A percentile compares a stretch with the other conserved stretches of the same genome.
Conservation (phyloP, 2,113 vertebrate genomes). For the Raphicerus campestris region DNA sequence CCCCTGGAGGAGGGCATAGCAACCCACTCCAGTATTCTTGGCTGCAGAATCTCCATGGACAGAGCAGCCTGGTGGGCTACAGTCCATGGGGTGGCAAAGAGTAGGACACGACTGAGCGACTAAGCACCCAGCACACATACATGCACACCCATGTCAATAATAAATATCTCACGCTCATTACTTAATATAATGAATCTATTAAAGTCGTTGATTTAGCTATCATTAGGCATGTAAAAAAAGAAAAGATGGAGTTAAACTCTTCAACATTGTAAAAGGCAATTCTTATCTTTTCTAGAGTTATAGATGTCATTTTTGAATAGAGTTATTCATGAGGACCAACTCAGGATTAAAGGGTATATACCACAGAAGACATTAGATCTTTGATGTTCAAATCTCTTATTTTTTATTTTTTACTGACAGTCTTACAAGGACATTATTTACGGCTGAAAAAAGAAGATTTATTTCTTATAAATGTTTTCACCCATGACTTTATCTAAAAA, state of each 20-base stretch:
- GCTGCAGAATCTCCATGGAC: neutral
- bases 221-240: neutral
- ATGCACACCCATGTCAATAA: neutral
- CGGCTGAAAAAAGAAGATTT: neutral
- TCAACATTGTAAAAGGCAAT: neutral
- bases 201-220: neutral
- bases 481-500: conserved; percentile 22
- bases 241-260: neutral
- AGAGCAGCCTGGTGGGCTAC: neutral
- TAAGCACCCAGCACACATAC: neutral
- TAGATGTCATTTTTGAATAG: neutral
- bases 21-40: neutral
- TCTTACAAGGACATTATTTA: neutral
- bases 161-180: neutral
- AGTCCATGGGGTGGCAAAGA: neutral
- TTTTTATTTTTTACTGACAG: neutral
- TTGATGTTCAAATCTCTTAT: neutral
- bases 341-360: conserved; percentile 24
- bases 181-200: conserved; percentile 4
- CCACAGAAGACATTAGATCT: neutral
- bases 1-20: neutral
- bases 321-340: neutral
- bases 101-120: neutral
- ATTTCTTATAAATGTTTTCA: conserved; percentile 36
- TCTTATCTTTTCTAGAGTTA: conserved; percentile 15